phyloP scores from a whole-genome alignment of 2,113 vertebrate genomes.

The Grantiella picta region DNA sequence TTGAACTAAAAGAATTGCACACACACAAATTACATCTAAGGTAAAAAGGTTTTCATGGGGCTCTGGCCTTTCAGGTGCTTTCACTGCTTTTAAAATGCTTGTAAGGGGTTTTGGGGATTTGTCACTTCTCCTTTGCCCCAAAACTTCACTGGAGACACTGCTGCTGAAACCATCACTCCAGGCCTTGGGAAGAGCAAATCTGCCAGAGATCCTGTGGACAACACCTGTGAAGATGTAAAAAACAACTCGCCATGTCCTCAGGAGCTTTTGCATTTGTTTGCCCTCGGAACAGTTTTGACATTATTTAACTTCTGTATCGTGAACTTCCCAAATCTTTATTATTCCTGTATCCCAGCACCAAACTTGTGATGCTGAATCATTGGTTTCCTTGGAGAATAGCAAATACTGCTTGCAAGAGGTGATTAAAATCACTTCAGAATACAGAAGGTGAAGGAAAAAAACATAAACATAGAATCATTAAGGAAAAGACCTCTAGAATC shows the following conservation, averaged over 20 bases:
- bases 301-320: not conserved
- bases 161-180: not conserved
- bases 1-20: not conserved
- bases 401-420: not conserved
- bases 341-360: not conserved
- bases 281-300: not conserved
- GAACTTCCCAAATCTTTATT: not conserved
- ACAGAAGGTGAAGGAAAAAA: not conserved
- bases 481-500: not conserved
- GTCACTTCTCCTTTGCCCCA: not conserved
- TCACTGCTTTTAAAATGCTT: not conserved
- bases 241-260: accelerated
- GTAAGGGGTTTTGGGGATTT: not conserved
- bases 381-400: not conserved
- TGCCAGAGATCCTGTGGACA: not conserved
- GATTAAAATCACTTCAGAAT: not conserved
- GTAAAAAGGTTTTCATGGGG: not conserved
- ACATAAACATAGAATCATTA: not conserved
- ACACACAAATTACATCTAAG: not conserved
- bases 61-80: not conserved
- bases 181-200: not conserved
- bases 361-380: not conserved
- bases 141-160: not conserved
- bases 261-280: not conserved
- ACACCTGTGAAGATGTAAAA: too few relatives aligned